Conservation (phyloP, 1,140 invertebrate genomes). For the Magallana ariakensis region DNA sequence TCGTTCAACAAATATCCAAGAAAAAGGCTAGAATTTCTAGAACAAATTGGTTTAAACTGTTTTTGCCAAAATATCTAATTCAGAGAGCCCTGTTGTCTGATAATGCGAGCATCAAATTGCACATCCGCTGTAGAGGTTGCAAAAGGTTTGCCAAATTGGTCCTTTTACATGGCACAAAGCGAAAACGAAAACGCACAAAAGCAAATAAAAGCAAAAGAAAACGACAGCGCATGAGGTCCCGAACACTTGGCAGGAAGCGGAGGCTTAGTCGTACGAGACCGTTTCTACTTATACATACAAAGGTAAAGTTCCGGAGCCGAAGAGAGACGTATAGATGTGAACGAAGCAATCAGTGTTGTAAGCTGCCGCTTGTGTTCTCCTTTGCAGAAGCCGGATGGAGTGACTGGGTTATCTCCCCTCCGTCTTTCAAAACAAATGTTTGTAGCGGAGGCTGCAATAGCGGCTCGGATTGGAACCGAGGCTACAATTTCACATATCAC, state of each 20-base stretch:
- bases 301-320: slow-evolving; percentile 29
- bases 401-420: slow-evolving; percentile 45
- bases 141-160: slow-evolving; percentile 39
- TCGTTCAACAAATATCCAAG: neutral
- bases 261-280: slow-evolving; percentile 42
- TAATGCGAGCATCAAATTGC: slow-evolving; percentile 42
- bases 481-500: neutral
- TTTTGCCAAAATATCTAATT: slow-evolving; percentile 43
- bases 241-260: neutral
- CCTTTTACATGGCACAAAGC: slow-evolving; percentile 43
- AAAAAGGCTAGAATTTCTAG: slow-evolving; percentile 43
- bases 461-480: neutral
- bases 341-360: slow-evolving; percentile 28
- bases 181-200: slow-evolving; percentile 24
- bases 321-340: slow-evolving; percentile 12
- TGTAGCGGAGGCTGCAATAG: slow-evolving; percentile 31
- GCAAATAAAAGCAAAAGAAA: neutral
- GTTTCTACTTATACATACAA: slow-evolving; percentile 42
- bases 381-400: slow-evolving; percentile 45
- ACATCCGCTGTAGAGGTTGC: slow-evolving; percentile 41
- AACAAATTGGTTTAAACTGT: slow-evolving; percentile 58
- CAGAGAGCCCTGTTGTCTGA: slow-evolving; percentile 40
- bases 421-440: slow-evolving; percentile 37
- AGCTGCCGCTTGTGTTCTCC: slow-evolving; percentile 22
- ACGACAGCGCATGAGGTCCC: neutral